A percentile compares a stretch with the other conserved stretches of the same genome.
Evolutionary conservation across 2,797 vertebrate species (phyloP).

Genomic region (Podarcis siculus): DNA sequence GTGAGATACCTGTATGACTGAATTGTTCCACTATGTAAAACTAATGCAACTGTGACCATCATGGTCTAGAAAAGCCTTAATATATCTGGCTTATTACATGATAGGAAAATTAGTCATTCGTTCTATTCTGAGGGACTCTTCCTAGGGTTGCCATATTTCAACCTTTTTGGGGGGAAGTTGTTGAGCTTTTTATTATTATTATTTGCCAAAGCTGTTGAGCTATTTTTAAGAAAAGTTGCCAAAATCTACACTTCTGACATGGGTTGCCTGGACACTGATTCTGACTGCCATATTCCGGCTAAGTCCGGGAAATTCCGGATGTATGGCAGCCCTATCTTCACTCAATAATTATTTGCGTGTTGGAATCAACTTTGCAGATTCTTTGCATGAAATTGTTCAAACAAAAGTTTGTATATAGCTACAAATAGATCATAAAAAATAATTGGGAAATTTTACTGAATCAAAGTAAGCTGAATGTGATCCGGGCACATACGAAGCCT

Average conservation of each 20-base stretch:
- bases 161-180: too few relatives aligned
- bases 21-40: neutral
- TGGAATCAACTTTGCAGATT: neutral
- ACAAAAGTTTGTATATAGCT: neutral
- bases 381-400: neutral
- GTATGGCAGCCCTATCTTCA: neutral
- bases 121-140: neutral
- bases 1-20: neutral
- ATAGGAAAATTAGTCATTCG: neutral
- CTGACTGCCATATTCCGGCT: too few relatives aligned
- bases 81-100: neutral
- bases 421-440: neutral
- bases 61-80: neutral
- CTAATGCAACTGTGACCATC: neutral
- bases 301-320: too few relatives aligned
- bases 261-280: too few relatives aligned
- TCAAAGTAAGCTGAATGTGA: neutral
- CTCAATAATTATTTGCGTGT: neutral
- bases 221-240: too few relatives aligned
- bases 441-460: neutral
- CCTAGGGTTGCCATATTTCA: too few relatives aligned
- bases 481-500: neutral
- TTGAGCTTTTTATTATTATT: too few relatives aligned
- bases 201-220: too few relatives aligned
- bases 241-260: too few relatives aligned